These are phyloP conservation scores for Plumapathes pennacea DNA, from an alignment of 92 coral and sea anemone genomes.

Conservation along the genomic window DNA sequence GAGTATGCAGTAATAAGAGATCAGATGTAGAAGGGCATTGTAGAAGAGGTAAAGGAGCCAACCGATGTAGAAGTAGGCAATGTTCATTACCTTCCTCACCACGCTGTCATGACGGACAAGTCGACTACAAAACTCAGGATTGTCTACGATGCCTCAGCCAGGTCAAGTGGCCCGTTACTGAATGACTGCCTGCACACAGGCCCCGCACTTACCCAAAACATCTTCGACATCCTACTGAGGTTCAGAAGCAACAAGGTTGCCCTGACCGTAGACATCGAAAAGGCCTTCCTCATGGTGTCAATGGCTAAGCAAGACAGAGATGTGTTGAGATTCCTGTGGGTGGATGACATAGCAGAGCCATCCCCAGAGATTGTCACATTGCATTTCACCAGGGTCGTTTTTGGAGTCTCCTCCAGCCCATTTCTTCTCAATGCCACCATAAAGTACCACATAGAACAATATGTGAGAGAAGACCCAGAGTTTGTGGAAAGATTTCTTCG, in stretches of 20 bases:
- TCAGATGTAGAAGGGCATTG: constrained; percentile 27
- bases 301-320: constrained; percentile 43
- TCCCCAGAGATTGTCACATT: constrained; percentile 13
- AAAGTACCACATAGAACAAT: constrained; percentile 27
- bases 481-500: constrained; percentile 39
- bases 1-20: constrained; percentile 30
- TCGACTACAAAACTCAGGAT: constrained; percentile 40
- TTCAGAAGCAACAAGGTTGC: constrained; percentile 27
- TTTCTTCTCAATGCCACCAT: constrained; percentile 39
- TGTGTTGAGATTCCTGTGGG: constrained; percentile 35
- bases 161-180: constrained; percentile 32
- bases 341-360: constrained; percentile 14
- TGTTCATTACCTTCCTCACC: constrained; percentile 52
- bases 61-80: constrained; percentile 21
- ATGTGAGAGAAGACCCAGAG: constrained; percentile 53
- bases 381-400: constrained; percentile 50
- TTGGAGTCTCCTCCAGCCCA: constrained; percentile 51
- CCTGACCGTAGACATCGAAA: constrained; percentile 39
- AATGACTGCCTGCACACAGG: constrained; percentile 35
- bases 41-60: constrained; percentile 31
- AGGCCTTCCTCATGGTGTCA: constrained; percentile 47
- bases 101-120: constrained; percentile 51
- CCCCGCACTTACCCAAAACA: constrained; percentile 48
- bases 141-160: constrained; percentile 55
- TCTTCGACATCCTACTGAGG: constrained; percentile 39